A percentile compares a stretch with the other conserved stretches of the same genome.
These are phyloP conservation scores for Carollia perspicillata DNA, from an alignment of 2,113 vertebrate species.

Conservation along the genomic window DNA sequence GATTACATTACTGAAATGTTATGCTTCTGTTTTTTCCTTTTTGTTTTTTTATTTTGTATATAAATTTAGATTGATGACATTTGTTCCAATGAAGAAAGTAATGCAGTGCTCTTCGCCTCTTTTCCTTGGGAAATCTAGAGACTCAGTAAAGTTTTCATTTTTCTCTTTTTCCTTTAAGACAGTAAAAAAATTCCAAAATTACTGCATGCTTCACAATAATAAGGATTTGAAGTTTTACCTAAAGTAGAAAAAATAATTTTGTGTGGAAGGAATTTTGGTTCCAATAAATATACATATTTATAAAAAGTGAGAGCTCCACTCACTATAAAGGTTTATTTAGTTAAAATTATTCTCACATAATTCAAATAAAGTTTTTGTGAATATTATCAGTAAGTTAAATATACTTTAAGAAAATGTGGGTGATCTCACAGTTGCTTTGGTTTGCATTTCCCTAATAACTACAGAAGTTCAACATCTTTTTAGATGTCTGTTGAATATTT, in stretches of 20 bases:
- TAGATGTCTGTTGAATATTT: not conserved
- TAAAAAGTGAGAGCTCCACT: not conserved
- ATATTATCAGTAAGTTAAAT: not conserved
- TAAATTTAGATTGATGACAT: not conserved
- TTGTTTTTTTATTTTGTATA: too few relatives aligned
- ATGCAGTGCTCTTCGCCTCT: rapidly evolving
- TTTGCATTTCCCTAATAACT: not conserved
- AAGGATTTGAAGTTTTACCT: not conserved
- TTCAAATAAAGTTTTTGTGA: not conserved
- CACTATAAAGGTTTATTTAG: not conserved
- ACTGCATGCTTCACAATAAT: not conserved
- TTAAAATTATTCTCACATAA: not conserved
- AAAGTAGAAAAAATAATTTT: not conserved
- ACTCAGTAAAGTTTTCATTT: not conserved
- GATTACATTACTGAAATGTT: not conserved
- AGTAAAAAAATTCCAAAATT: not conserved
- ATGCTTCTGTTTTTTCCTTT: not conserved
- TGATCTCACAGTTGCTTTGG: not conserved
- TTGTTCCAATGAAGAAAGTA: not conserved
- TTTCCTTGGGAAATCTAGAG: not conserved
- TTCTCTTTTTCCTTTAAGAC: not conserved
- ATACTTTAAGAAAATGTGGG: not conserved
- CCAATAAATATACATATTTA: not conserved
- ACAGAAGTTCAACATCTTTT: not conserved
- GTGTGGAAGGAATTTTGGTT: not conserved